Conservation (phyloP, 2,113 vertebrate species). For the Cercopithecus mona region DNA sequence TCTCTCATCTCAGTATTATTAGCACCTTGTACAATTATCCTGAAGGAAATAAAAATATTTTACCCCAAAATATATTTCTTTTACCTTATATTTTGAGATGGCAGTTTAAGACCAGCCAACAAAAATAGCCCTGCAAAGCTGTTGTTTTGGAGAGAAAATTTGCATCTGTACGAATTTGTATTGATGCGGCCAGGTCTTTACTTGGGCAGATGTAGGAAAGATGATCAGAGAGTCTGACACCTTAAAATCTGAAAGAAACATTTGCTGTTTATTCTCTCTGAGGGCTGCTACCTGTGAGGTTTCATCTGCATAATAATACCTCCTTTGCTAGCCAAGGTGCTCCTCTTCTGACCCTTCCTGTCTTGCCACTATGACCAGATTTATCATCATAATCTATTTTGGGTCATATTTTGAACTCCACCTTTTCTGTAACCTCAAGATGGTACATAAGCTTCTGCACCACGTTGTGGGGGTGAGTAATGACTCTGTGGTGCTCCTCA, state of each 20-base stretch:
- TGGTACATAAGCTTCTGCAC: not conserved
- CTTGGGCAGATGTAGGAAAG: not conserved
- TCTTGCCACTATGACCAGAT: not conserved
- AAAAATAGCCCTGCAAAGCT: not conserved
- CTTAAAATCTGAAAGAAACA: not conserved
- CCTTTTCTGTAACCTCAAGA: not conserved
- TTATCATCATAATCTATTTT: not conserved
- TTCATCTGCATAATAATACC: not conserved
- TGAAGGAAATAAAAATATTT: not conserved
- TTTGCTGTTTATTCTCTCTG: not conserved
- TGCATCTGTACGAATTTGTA: not conserved
- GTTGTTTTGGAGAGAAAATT: not conserved
- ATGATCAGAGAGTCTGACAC: not conserved
- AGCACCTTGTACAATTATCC: not conserved
- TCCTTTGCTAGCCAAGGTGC: not conserved
- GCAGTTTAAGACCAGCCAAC: not conserved
- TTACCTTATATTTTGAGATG: not conserved
- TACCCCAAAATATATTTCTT: not conserved
- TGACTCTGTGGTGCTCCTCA: not conserved
- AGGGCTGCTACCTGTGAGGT: not conserved
- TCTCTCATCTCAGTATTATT: not conserved
- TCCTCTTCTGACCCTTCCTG: not conserved
- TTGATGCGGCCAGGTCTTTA: not conserved
- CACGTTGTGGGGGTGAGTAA: not conserved
- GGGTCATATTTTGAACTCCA: not conserved